Evolutionary conservation across 1,140 invertebrate species (phyloP), one percentile per base, ranked within the genome.

Genomic region (Cherax quadricarinatus): DNA sequence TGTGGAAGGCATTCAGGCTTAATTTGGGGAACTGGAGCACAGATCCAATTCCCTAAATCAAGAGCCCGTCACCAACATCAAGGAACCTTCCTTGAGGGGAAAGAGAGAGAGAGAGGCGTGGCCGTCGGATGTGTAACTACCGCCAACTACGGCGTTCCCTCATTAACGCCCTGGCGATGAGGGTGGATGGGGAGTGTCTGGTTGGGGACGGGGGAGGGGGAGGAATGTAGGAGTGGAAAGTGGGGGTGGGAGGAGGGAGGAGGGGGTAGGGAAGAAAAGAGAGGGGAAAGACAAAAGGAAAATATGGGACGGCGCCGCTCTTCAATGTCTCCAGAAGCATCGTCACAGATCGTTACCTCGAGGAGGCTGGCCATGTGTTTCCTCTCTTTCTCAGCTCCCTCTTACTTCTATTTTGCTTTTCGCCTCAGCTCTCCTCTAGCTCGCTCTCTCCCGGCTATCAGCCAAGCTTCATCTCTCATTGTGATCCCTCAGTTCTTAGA

Each of bases 261-360:
- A n/a, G 82, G 70, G 4, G 75, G 41, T 24, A 49, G 66, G 79
- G 30, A 73, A n/a, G 53, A 81, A 53, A 62, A 49, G 79, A 88
- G 51, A 75, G 80, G n/a, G 60, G 18, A 24, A 83, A 83, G 81
- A 84, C 80, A 75, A 60, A 78, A 90, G 88, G 62, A 90, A 78
- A 24, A 41, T 73, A 49, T 51, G 81, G 81, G 30, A 57, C 66
- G 49, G 48, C n/a, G 48, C 2, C 4, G 51, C 6, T 41, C 57
- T 48, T 80, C 78, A 88, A 80, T 88, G 86, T 88, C 86, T 88
- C 86, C 86, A 88, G 86, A 88, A 88, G 86, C 75, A 4, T 60
- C 86, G 86, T 80, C 86, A 88, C 86, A 88, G 75, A 79, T 88
- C 86, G 78, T 88, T 88, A 88, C 49, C 75, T 6, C 41, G 24